Percentiles rank a stretch among this genome's conserved stretches.
phyloP scores from a whole-genome alignment of 2,888 invertebrate species.

The Gerosis bhagava region DNA sequence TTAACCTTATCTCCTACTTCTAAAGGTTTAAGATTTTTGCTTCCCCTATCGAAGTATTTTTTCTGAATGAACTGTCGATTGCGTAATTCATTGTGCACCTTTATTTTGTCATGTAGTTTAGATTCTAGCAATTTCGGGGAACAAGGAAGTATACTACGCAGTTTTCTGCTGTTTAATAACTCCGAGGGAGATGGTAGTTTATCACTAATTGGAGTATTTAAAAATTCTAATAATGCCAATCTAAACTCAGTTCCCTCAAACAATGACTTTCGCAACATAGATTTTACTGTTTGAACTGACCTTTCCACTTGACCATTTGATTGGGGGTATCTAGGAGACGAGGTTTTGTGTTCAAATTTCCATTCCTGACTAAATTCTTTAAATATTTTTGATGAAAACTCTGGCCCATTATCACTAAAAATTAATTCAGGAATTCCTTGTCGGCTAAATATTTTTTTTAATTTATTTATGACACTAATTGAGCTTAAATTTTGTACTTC shows the following conservation, averaged over 20 bases:
- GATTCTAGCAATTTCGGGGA: not conserved
- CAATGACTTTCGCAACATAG: constrained; percentile 2
- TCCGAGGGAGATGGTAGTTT: constrained; percentile 1
- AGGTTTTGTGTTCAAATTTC: constrained; percentile 3
- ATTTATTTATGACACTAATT: not conserved
- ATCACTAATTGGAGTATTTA: constrained; percentile 1
- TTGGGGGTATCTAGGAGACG: constrained; percentile 18
- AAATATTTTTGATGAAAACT: not conserved
- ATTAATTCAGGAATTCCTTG: constrained; percentile 23
- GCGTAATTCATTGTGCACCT: not conserved
- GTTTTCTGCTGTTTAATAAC: not conserved
- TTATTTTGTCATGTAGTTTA: not conserved
- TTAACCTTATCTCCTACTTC: not conserved
- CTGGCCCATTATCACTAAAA: not conserved
- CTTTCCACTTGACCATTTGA: constrained; percentile 16
- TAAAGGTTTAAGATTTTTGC: not conserved
- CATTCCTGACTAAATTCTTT: not conserved
- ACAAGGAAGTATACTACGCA: not conserved
- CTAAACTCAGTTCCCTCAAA: not conserved
- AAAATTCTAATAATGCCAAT: not conserved
- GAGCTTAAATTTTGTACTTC: not conserved
- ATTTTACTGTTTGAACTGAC: constrained; percentile 13
- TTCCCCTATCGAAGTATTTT: not conserved
- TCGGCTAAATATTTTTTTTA: constrained; percentile 8
- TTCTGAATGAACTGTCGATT: not conserved